Base-by-base conservation (phyloP, 2,797 vertebrate species). In the Taeniopygia guttata region DNA sequence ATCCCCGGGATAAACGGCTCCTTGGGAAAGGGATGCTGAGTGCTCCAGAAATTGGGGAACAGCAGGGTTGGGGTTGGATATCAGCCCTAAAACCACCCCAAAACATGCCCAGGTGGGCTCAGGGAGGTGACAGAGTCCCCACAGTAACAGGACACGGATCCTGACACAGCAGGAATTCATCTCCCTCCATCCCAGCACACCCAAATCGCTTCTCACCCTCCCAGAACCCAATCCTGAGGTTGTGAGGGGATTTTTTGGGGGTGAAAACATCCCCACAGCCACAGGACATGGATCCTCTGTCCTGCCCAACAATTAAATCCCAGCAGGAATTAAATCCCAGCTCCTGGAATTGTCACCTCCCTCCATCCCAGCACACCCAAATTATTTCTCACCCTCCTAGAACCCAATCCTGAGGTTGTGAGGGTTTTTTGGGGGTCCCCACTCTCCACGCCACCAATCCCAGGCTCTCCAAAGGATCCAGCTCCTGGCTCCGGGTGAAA, bases 331-430 rank as follows among this genome's bases (percentile, higher is more conserved):
- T n/a, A n/a, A n/a, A n/a, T n/a, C n/a, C n/a, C n/a, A n/a, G n/a
- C n/a, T n/a, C n/a, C n/a, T n/a, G n/a, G n/a, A n/a, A n/a, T n/a
- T n/a, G n/a, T 5, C 58, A 10, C 16, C 42, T 19, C 26, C 58
- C 5, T 17, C 48, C 19, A 4, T 0, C 49, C 6, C 0, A 58
- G 69, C 78, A 15, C 55, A 15, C 8, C 60, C 78, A 29, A 18
- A 56, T 3, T 2, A 0, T 36, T 64, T 4, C 59, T 17, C 2
- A 6, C 5, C 42, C 1, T 3, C 10, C 55, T 75, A 7, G 5
- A 49, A 29, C 2, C 4, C 0, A 7, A 3, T 1, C 59, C 49
- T 0, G 5, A 38, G 22, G 27, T 26, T 16, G 0, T 0, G 27
- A 30, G 64, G 46, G 6, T 18, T 56, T 48, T 23, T 49, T 0